Conservation (phyloP, 2,888 invertebrate species). For the Ophion slaviceki region DNA sequence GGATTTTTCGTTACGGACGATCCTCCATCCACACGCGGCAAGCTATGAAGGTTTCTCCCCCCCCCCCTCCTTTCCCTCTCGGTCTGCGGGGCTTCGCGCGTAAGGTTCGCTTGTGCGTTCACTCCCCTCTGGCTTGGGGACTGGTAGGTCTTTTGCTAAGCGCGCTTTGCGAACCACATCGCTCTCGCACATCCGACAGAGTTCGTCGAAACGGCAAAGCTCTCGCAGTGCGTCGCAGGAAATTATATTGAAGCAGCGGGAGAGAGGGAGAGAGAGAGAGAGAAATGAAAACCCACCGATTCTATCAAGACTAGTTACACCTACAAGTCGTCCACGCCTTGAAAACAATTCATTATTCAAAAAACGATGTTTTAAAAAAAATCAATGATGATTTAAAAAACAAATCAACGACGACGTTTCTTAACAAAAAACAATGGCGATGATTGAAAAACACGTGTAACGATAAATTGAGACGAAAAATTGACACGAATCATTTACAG, state of each 20-base stretch:
- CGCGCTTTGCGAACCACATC: constrained; percentile 24
- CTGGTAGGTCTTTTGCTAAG: constrained; percentile 24
- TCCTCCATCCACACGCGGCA: constrained; percentile 30
- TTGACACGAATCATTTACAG: no score
- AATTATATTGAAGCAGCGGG: constrained; percentile 35
- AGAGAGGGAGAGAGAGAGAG: constrained; percentile 14
- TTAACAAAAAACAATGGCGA: no score
- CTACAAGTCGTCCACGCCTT: not conserved
- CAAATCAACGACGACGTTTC: no score
- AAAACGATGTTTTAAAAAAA: no score
- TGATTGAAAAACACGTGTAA: no score
- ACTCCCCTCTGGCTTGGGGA: constrained; percentile 20
- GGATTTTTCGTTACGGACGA: constrained; percentile 50
- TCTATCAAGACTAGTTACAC: not conserved
- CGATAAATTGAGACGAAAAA: no score
- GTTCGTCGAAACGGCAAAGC: constrained; percentile 53
- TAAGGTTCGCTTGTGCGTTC: constrained; percentile 4
- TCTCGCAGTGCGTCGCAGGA: constrained; percentile 60
- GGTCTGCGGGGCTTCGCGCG: constrained; percentile 29
- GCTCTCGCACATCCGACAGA: constrained; percentile 33
- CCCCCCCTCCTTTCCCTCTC: constrained; percentile 21
- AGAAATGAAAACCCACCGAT: constrained; percentile 24
- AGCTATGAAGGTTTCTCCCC: constrained; percentile 21
- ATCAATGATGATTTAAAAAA: no score
- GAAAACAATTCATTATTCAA: no score